phyloP scores from a whole-genome alignment of 2,113 vertebrate species.

The Ovis aries region DNA sequence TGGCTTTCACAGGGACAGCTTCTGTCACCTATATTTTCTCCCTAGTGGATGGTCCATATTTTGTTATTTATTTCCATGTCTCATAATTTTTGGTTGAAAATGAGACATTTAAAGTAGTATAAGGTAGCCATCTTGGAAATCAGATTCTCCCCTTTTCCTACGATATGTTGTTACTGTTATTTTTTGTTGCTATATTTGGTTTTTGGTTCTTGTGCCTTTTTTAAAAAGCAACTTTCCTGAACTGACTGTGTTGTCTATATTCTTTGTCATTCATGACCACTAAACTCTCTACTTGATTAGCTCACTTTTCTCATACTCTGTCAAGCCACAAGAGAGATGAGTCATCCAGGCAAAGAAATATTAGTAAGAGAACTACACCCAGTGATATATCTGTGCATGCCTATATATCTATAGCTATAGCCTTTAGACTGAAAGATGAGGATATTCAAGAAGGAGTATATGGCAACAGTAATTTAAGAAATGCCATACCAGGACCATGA shows the following conservation, averaged over 20 bases:
- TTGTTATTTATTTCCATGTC: neutral
- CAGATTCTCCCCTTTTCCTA: neutral
- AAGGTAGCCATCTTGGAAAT: neutral
- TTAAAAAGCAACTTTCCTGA: neutral
- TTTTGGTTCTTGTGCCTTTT: neutral
- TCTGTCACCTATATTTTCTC: neutral
- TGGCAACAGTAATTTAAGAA: neutral
- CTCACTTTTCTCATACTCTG: neutral
- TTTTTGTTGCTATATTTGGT: neutral
- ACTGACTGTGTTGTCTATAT: neutral
- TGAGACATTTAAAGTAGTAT: neutral
- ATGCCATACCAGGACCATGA: neutral
- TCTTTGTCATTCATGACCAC: neutral
- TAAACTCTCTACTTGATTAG: neutral
- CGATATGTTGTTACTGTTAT: neutral
- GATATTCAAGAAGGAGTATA: neutral
- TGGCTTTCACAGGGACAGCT: neutral
- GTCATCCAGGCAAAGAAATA: neutral
- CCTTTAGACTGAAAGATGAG: neutral
- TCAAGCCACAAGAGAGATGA: neutral
- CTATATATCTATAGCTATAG: neutral
- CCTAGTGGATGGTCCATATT: neutral
- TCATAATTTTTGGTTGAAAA: slow-evolving; percentile 14
- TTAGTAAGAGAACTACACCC: neutral
- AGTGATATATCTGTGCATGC: neutral